Conservation (phyloP, 2,888 invertebrate species). For the Quadriops clusia region DNA sequence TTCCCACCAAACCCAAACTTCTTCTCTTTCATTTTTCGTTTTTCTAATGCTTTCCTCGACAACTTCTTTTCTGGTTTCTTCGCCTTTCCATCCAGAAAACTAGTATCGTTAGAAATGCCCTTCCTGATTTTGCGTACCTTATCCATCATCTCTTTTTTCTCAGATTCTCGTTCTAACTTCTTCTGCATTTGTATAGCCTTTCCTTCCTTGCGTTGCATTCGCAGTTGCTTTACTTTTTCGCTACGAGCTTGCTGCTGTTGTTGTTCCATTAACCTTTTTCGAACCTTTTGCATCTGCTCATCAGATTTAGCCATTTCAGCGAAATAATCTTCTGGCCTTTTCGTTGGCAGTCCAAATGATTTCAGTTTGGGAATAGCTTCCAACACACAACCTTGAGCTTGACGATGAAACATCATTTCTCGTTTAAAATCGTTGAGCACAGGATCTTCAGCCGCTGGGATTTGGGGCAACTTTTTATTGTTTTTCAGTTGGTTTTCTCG, state of each 20-base stretch:
- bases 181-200: constrained; percentile 78
- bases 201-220: constrained; percentile 85
- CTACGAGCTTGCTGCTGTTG: constrained; percentile 75
- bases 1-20: constrained; percentile 95
- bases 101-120: constrained; percentile 66
- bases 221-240: constrained; percentile 80
- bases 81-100: constrained; percentile 58
- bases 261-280: constrained; percentile 70
- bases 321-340: constrained; percentile 90
- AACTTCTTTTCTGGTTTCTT: constrained; percentile 21
- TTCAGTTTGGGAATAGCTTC: constrained; percentile 70
- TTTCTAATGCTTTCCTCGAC: constrained; percentile 36
- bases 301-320: constrained; percentile 99
- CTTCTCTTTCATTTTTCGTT: constrained; percentile 60
- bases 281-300: constrained; percentile 92
- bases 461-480: constrained; percentile 53
- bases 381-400: constrained; percentile 77
- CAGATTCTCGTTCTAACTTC: constrained; percentile 71
- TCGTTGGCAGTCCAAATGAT: constrained; percentile 62
- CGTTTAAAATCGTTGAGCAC: constrained; percentile 84
- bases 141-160: constrained; percentile 84
- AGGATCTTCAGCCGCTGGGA: constrained; percentile 59
- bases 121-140: constrained; percentile 89
- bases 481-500: constrained; percentile 53
- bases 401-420: constrained; percentile 77